phyloP scores from a whole-genome alignment of 2,113 vertebrate species.

The Pituophis catenifer region DNA sequence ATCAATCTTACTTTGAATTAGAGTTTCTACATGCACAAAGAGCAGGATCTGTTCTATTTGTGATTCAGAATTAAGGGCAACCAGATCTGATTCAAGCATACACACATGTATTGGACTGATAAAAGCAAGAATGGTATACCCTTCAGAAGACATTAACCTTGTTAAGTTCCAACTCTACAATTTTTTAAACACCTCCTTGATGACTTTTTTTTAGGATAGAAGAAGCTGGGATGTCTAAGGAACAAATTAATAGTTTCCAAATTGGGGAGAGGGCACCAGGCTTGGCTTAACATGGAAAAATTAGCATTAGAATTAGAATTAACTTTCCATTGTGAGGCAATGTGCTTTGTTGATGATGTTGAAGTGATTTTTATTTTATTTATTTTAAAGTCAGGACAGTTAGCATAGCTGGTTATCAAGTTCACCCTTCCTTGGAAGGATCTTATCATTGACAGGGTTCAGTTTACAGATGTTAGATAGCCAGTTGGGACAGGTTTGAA shows the following conservation, averaged over 20 bases:
- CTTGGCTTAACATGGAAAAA: neutral
- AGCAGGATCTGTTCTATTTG: neutral
- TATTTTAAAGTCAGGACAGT: neutral
- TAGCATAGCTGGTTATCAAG: neutral
- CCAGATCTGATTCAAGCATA: neutral
- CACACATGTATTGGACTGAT: no score
- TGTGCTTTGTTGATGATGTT: neutral
- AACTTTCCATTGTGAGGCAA: neutral
- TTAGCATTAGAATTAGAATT: neutral
- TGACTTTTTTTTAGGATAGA: neutral
- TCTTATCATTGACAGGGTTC: neutral
- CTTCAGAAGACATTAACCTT: neutral
- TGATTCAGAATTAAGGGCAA: neutral
- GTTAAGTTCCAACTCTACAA: neutral
- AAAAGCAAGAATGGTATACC: no score
- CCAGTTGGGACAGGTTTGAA: neutral
- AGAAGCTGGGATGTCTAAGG: neutral
- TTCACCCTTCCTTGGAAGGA: neutral
- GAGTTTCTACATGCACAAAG: neutral
- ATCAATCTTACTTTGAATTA: neutral
- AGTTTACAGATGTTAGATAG: neutral
- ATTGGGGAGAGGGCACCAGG: neutral
- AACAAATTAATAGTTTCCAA: neutral
- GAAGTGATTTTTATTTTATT: neutral
- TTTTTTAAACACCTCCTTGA: neutral